Evolutionary conservation across 2,797 vertebrate genomes (phyloP), one percentile per base, ranked within the genome.

Genomic region (Lemur catta): DNA sequence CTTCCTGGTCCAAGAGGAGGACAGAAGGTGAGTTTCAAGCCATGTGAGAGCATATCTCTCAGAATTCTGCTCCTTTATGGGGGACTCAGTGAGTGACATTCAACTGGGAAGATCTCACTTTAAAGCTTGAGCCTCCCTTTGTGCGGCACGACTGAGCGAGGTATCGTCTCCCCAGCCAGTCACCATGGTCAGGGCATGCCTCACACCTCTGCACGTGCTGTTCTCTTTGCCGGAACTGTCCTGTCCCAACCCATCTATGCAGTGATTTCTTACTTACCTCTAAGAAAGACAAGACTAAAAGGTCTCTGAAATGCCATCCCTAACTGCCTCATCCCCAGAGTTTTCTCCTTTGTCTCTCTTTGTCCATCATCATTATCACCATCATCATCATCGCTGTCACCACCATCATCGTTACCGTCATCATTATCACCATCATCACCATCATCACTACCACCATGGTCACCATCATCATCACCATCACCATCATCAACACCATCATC

Each of bases 11-110:
- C 22, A 84, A 92, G 89, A 91, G 30, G 35, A 48, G 78, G 86
- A 93, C 48, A 92, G 85, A 84, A 90, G 91, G 71, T 94, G 93
- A 93, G 72, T 79, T 74, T 72, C 11, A 20, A 89, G 46, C 28
- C 87, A 67, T 7, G 3, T 38, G 65, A 33, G 41, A 91, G 35
- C 52, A 94, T 52, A 55, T 67, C 35, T 76, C 41, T 65, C 71
- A 43, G 46, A 82, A 82, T 79, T 86, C 84, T 86, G 0, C 86
- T 38, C 22, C 18, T 91, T 18, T 20, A 20, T 41, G 6, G 5
- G 46, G 28, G 30, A 87, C 55, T 74, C 6, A 9, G 35, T 59
- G 8, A 50, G n/a, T 6, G 6, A 14, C 10, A 9, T 46, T 26
- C 24, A 84, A 10, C 13, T 38, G 52, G 8, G 63, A 90, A 57